Base-by-base conservation (phyloP, 2,888 invertebrate genomes). In the Alsophila aescularia region DNA sequence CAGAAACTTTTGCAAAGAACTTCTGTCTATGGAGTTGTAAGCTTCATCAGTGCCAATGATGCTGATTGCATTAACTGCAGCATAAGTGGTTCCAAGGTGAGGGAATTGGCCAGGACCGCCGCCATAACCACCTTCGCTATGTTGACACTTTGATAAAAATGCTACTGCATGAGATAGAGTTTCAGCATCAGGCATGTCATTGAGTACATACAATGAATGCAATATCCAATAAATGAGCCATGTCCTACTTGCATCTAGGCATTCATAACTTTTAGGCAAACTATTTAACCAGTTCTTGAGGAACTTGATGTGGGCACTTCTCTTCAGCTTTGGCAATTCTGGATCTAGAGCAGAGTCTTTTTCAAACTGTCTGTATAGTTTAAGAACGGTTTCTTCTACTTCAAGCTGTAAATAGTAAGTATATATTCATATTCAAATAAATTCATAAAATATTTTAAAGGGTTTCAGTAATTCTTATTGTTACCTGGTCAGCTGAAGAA, bases 221-320 rank as follows among this genome's bases (percentile, higher is more conserved):
- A 99, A 84, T 60, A 97, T 97, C 99, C 99, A 99, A 81, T 98
- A 99, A 72, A 98, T 95, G 58, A 99, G 92, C 99, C 99, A 99
- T 6, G 99, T 95, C 70, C 98, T 94, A 83, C 98, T 99, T 8
- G 98, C 96, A 93, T 99, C 99, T 64, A 99, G 90, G 75, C 95
- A 94, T 94, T 95, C 94, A 77, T 97, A 97, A 58, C 93, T 93
- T 56, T 91, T 87, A 36, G 96, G 95, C 65, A 98, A 87, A 72
- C 93, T 87, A 37, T 90, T 90, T 16, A 98, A 79, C 73, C 95
- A 95, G 66, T 92, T 93, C 69, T 94, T 94, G 50, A 98, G 88
- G 79, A 94, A 93, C 64, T 92, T 81, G 66, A 93, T 90, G 79
- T 96, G 96, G 66, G 93, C 92, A 53, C 93, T 88, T 73, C 94